Base-by-base conservation (phyloP, 1,140 invertebrate genomes). In the Brachionus calyciflorus region DNA sequence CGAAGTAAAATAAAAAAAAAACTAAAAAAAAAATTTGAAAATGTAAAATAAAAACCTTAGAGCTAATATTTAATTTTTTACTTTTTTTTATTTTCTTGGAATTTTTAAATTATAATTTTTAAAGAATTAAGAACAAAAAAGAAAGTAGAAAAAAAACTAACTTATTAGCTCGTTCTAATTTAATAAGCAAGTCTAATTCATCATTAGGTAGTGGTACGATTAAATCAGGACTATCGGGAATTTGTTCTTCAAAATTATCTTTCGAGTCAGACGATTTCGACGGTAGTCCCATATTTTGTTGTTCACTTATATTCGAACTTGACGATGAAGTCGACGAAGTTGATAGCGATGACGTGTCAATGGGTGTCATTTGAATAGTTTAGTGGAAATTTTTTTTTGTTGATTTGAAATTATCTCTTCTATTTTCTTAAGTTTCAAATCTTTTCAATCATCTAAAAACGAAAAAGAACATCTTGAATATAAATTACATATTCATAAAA, bases 91-190 rank as follows among this genome's bases (percentile, higher is more conserved):
- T n/a, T n/a, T n/a, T n/a, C n/a, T n/a, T n/a, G n/a, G 19, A 57
- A 33, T 60, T 60, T 40, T 19, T 37, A 37, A 33, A 17, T 70
- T 46, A 14, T 17, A 70, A 46, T 70, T 19, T 70, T n/a, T n/a
- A n/a, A n/a, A n/a, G n/a, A n/a, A n/a, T n/a, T n/a, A n/a, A n/a
- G n/a, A n/a, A n/a, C n/a, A n/a, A n/a, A n/a, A n/a, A n/a, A n/a
- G n/a, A n/a, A n/a, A n/a, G n/a, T n/a, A 70, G 46, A 49, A 48
- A 51, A 40, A 70, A 46, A n/a, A 30, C 30, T 46, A 41, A 73
- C 69, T 73, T 73, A 12, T 73, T 73, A 24, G 69, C 69, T 21
- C 51, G 44, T 55, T 73, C 69, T 55, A 73, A 51, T 73, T 73
- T 73, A 14, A 73, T 73, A n/a, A 73, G 30, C 46, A 73, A 73